Percentiles rank a stretch among this genome's conserved stretches.
phyloP scores from a whole-genome alignment of 2,113 vertebrate species.

The Poeciliopsis retropinna region DNA sequence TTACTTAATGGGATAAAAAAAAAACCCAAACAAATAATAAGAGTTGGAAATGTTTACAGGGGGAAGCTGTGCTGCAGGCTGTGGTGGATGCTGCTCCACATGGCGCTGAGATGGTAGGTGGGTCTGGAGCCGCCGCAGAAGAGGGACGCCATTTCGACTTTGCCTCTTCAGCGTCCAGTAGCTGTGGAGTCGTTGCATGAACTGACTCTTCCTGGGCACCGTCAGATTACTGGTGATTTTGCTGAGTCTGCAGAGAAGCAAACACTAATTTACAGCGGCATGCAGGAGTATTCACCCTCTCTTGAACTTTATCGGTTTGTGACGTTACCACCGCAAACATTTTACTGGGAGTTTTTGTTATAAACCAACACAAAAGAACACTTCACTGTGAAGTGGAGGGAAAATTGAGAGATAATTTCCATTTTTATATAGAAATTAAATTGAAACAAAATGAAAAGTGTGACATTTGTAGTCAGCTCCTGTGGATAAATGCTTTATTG shows the following conservation, averaged over 20 bases:
- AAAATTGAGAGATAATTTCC: background rate
- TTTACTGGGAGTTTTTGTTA: background rate
- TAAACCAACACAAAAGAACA: background rate
- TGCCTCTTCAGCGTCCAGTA: conserved; percentile 99
- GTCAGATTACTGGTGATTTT: conserved; percentile 97
- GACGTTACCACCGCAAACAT: background rate
- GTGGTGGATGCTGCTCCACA: conserved; percentile 84
- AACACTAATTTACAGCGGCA: background rate
- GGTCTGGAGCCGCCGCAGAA: conserved; percentile 95
- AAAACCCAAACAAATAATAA: background rate
- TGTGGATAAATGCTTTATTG: background rate
- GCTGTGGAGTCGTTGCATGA: conserved; percentile 98
- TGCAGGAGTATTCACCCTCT: background rate
- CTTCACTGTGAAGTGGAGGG: background rate
- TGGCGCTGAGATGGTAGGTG: conserved; percentile 97
- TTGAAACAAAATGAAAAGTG: background rate
- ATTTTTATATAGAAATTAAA: background rate
- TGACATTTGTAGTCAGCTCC: background rate
- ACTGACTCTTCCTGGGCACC: conserved; percentile 97
- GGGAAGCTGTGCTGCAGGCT: conserved; percentile 50
- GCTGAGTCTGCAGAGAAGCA: conserved; percentile 84
- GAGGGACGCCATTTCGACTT: conserved; percentile 94
- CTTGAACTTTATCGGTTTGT: background rate
- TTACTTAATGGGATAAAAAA: background rate
- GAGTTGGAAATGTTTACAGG: conserved; percentile 13